These are phyloP conservation scores for Trinectes maculatus DNA, from an alignment of 2,113 vertebrate genomes.

Conservation along the genomic window DNA sequence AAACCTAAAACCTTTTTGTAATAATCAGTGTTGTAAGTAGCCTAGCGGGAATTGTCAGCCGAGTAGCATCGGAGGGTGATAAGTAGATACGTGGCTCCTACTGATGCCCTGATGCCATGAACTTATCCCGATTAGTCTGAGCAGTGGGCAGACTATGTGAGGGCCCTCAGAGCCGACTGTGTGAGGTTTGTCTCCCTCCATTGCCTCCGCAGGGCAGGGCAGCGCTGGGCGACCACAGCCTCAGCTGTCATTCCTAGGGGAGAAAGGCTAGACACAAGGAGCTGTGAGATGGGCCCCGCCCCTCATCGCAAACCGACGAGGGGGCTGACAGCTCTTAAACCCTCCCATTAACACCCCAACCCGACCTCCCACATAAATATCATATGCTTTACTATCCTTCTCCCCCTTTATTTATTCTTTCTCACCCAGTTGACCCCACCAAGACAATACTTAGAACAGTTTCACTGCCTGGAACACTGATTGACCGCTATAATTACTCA, in stretches of 20 bases:
- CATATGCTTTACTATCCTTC: background rate
- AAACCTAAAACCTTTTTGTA: constrained; percentile 1
- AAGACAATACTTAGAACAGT: constrained; percentile 29
- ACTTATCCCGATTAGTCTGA: constrained; percentile 71
- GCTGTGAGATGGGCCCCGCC: constrained; percentile 77
- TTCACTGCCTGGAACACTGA: constrained; percentile 12
- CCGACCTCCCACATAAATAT: constrained; percentile 39
- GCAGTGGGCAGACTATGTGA: constrained; percentile 66
- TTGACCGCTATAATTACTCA: constrained; percentile 3
- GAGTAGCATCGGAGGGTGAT: constrained; percentile 52
- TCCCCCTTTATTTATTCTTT: background rate
- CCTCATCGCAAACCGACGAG: constrained; percentile 55
- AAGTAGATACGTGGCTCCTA: constrained; percentile 56
- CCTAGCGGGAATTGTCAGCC: constrained; percentile 32
- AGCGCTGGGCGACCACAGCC: constrained; percentile 70
- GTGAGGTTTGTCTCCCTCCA: constrained; percentile 73
- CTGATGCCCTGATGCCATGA: constrained; percentile 73
- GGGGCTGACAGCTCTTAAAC: constrained; percentile 62
- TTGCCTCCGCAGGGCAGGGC: constrained; percentile 66
- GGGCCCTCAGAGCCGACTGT: constrained; percentile 69
- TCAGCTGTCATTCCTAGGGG: constrained; percentile 78
- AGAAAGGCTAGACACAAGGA: constrained; percentile 83
- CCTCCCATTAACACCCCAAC: constrained; percentile 21
- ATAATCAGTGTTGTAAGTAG: constrained; percentile 15
- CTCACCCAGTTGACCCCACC: background rate